Evolutionary conservation across 2,888 invertebrate species (phyloP), one percentile per base, ranked within the genome.

Genomic region (Cheilosia scutellata): DNA sequence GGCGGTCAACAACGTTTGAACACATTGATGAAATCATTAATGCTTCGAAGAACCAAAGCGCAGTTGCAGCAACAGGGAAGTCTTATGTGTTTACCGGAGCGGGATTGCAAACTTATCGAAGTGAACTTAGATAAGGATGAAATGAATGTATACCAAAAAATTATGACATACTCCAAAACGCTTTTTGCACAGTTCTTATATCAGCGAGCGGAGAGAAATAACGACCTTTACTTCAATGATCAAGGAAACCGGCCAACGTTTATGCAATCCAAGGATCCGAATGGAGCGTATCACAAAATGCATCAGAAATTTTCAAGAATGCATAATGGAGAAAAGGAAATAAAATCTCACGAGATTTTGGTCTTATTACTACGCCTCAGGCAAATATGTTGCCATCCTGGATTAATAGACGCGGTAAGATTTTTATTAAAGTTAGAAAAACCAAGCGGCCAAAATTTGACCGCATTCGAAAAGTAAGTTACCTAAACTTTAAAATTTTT

Each of bases 321-420:
- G 74, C 94, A 95, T 90, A 94, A 94, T 90, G 93, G 93, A 77
- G 92, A 92, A 60, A 93, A 94, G 89, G 94, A 95, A 88, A 94
- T 95, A 66, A 93, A 95, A 90, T 93, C 94, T 49, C 94, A 95
- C 93, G 94, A 95, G 92, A 96, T 97, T 91, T 92, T 99, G 87
- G 96, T 98, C 0, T 93, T 98, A 2, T 91, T 99, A 13, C 92
- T 98, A 72, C 94, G 98, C 11, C 92, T 99, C 78, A 94, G 98
- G 0, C 98, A 99, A 91, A 95, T 97, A 79, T 97, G 97, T 90
- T 96, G 97, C 90, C 98, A 98, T 93, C 96, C 98, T 33, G 95
- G 96, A 0, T 94, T 99, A 16, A 96, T 98, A 88, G 94, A 94
- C 89, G 91, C 94, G 77, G 95, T 95, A 91, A 91, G 93, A 91